phyloP scores from a whole-genome alignment of 2,113 vertebrate genomes.

The Eclectus roratus region DNA sequence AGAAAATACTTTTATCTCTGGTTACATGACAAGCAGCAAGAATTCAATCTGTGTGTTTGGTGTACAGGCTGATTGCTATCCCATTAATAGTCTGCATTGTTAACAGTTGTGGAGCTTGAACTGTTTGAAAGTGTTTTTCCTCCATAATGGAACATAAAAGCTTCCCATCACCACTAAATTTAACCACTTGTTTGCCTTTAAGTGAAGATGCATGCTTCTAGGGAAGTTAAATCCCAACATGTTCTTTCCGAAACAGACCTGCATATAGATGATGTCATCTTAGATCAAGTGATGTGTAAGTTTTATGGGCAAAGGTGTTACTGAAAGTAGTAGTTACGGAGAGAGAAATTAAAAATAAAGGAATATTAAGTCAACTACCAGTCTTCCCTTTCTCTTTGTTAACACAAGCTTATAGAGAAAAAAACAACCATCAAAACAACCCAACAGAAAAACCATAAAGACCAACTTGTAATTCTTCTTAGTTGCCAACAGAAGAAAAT shows the following conservation, averaged over 20 bases:
- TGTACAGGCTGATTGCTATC: neutral
- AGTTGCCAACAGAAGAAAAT: neutral
- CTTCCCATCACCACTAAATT: neutral
- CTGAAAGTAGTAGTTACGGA: neutral
- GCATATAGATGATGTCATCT: neutral
- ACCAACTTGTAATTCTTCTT: neutral
- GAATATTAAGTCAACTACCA: neutral
- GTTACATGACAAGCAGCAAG: constrained; percentile 18
- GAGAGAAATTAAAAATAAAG: neutral
- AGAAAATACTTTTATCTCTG: constrained; percentile 34
- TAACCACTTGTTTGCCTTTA: neutral
- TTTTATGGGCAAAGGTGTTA: neutral
- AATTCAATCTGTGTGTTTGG: neutral
- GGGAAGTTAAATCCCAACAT: neutral
- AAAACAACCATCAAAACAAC: neutral
- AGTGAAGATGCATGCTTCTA: neutral
- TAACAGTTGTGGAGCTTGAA: neutral
- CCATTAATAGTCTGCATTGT: neutral
- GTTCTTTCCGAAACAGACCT: neutral
- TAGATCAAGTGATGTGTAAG: neutral
- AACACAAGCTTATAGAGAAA: neutral
- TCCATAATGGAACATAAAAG: neutral
- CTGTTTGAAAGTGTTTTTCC: neutral
- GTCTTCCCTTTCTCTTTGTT: neutral
- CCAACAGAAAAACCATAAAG: neutral